These are phyloP conservation scores for Sarcoramphus papa DNA, from an alignment of 2,797 vertebrate genomes.

Conservation along the genomic window DNA sequence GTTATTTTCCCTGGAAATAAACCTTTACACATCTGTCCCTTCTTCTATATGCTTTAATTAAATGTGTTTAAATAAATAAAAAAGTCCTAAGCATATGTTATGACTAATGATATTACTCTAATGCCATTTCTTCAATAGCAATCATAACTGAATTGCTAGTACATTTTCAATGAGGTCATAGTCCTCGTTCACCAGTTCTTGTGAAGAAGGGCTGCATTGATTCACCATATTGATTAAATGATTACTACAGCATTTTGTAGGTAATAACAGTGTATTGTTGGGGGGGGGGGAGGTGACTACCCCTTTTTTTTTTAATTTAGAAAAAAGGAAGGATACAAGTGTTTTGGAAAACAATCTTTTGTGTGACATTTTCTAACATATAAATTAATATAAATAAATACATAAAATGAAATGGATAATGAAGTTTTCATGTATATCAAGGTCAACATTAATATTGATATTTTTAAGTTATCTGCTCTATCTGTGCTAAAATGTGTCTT, in stretches of 20 bases:
- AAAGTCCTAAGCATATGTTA: neutral
- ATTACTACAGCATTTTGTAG: neutral
- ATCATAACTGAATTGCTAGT: neutral
- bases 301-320: neutral
- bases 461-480: neutral
- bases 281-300: neutral
- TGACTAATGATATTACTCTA: neutral
- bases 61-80: constrained; percentile 1
- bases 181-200: neutral
- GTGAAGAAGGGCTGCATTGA: neutral
- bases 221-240: neutral
- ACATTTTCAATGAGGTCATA: neutral
- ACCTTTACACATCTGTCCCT: neutral
- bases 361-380: neutral
- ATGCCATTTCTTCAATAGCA: neutral
- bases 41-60: constrained; percentile 5
- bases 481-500: neutral
- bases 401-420: neutral
- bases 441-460: neutral
- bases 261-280: neutral
- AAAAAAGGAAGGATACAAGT: neutral
- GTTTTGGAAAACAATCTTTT: neutral
- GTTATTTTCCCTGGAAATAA: neutral
- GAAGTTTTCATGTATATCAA: neutral
- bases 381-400: neutral